Conservation (phyloP, 2,888 invertebrate species). For the Apamea monoglypha region DNA sequence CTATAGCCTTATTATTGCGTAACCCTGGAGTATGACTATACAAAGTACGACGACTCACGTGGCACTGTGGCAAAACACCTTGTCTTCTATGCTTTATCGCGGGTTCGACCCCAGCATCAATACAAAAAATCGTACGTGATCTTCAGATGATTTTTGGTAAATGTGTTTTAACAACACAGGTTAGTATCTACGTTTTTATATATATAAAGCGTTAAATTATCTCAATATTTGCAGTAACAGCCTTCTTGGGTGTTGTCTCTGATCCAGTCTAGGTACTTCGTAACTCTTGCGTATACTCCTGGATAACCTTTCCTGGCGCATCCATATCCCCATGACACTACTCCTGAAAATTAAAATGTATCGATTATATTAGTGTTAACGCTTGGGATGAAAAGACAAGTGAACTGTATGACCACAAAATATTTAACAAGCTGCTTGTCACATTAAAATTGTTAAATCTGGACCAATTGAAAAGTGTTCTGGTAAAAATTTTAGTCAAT, state of each 20-base stretch:
- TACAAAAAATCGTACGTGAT: not conserved
- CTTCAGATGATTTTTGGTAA: not conserved
- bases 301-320: constrained; percentile 96
- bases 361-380: not conserved
- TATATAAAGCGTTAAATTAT: not conserved
- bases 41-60: constrained; percentile 7
- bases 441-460: too few species aligned
- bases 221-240: constrained; percentile 93
- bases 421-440: too few species aligned
- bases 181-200: not conserved
- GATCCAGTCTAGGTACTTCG: constrained; percentile 95
- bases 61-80: constrained; percentile 3
- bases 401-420: not conserved
- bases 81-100: not conserved
- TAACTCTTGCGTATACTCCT: constrained; percentile 96
- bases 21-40: not conserved
- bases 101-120: not conserved
- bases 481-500: too few species aligned
- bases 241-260: constrained; percentile 94
- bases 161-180: not conserved
- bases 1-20: not conserved
- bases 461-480: too few species aligned
- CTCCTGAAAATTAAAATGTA: constrained; percentile 86
- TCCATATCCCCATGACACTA: constrained; percentile 97
- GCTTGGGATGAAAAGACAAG: not conserved